phyloP scores from a whole-genome alignment of 2,113 vertebrate species.

The Phyllostomus hastatus region DNA sequence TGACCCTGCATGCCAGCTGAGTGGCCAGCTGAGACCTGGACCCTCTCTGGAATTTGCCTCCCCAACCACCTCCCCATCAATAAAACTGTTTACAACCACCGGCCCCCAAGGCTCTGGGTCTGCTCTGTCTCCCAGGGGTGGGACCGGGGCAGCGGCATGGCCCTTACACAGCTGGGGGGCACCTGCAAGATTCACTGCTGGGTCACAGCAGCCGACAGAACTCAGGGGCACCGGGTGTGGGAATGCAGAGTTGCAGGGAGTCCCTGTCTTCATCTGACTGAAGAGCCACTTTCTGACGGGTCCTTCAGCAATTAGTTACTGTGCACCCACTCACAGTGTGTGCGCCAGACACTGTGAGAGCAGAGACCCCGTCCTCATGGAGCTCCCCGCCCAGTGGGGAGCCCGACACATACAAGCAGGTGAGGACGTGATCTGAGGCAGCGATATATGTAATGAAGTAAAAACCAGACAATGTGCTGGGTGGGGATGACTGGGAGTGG shows the following conservation, averaged over 20 bases:
- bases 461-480: neutral
- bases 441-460: neutral
- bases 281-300: neutral
- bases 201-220: neutral
- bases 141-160: neutral
- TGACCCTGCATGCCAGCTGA: constrained; percentile 75
- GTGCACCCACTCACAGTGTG: neutral
- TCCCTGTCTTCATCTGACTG: neutral
- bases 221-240: no score
- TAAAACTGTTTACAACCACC: constrained; percentile 81
- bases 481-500: neutral
- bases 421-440: neutral
- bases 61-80: constrained; percentile 59
- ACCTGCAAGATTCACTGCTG: accelerated
- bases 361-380: neutral
- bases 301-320: neutral
- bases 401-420: no score
- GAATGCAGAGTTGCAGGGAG: accelerated
- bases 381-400: neutral
- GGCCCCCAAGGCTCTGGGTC: constrained; percentile 43
- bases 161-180: neutral
- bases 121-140: neutral
- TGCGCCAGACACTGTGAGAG: neutral
- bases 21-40: constrained; percentile 62
- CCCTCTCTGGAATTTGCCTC: constrained; percentile 60